A percentile compares a stretch with the other conserved stretches of the same genome.
Evolutionary conservation across 2,888 invertebrate species (phyloP).

Genomic region (Tethea ocularis): DNA sequence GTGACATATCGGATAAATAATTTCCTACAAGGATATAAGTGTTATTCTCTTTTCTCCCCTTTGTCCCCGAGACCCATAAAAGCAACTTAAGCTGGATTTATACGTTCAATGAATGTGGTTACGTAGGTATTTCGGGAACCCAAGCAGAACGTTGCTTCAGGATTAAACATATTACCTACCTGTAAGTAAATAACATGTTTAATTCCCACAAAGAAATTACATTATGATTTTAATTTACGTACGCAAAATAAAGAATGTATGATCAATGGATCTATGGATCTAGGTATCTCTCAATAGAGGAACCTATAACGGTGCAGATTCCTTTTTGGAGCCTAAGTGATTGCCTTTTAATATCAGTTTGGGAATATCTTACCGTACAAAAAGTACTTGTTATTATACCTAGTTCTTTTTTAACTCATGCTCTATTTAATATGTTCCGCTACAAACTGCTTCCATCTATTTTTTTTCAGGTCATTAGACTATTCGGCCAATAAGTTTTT

Average conservation of each 20-base stretch:
- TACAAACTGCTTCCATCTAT: background rate
- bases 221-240: background rate
- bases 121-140: constrained; percentile 42
- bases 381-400: background rate
- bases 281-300: too few relatives aligned
- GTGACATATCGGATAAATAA: constrained; percentile 57
- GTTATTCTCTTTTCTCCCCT: constrained; percentile 49
- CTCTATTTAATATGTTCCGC: background rate
- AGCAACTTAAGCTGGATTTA: constrained; percentile 68
- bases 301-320: too few relatives aligned
- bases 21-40: constrained; percentile 60
- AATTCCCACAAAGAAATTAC: too few relatives aligned
- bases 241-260: too few relatives aligned
- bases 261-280: too few relatives aligned
- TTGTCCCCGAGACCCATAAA: constrained; percentile 52
- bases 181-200: background rate
- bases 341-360: background rate
- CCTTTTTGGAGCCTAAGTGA: too few relatives aligned
- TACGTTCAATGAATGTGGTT: constrained; percentile 63
- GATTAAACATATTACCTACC: constrained; percentile 1
- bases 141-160: constrained; percentile 21
- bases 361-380: background rate
- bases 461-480: background rate
- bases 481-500: constrained; percentile 25
- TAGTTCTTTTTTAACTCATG: background rate